phyloP scores from a whole-genome alignment of 2,797 vertebrate species.

The Lacerta agilis region DNA sequence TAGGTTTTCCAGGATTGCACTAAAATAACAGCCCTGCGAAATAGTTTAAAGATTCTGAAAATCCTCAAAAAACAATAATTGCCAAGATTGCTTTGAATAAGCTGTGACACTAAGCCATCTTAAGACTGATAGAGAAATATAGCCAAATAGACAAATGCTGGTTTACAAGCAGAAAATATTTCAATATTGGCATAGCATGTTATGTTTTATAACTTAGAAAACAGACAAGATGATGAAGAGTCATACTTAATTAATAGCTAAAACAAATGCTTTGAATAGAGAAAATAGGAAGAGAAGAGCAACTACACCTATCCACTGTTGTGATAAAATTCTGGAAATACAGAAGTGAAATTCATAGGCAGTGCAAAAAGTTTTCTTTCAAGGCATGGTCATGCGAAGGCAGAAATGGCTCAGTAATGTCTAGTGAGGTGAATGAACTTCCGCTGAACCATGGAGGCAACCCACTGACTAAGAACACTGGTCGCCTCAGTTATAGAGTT shows the following conservation, averaged over 20 bases:
- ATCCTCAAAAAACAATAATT: neutral
- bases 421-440: neutral
- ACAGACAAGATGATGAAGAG: neutral
- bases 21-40: neutral
- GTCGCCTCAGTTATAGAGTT: conserved; percentile 5
- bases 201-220: neutral
- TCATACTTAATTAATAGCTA: neutral
- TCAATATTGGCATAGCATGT: neutral
- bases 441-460: neutral
- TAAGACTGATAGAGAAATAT: neutral
- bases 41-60: neutral
- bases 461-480: neutral
- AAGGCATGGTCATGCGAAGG: neutral
- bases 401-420: neutral
- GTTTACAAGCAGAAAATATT: neutral
- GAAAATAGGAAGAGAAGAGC: neutral
- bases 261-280: neutral
- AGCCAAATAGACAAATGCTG: neutral
- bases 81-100: neutral
- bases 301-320: neutral
- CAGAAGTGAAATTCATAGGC: neutral
- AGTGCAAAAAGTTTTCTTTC: neutral
- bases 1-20: neutral
- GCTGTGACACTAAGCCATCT: neutral
- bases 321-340: neutral